Conservation (phyloP, 37 sponge, comb jelly and placozoan species). For the Mnemiopsis leidyi region DNA sequence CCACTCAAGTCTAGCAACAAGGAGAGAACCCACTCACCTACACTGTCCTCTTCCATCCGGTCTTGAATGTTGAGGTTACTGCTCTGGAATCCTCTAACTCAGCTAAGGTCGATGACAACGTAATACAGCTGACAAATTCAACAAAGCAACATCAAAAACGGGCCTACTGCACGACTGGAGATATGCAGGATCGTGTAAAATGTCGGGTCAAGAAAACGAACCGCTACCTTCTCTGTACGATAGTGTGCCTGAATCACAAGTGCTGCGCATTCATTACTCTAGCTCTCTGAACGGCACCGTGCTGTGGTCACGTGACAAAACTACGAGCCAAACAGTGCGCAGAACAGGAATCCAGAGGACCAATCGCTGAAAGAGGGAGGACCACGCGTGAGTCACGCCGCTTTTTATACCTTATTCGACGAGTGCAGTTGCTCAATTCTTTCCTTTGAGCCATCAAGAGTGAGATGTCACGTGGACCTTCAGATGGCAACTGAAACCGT, state of each 20-base stretch:
- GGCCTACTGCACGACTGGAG: neutral
- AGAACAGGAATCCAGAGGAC: neutral
- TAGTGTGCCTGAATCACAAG: slow-evolving; percentile 31
- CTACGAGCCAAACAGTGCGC: neutral
- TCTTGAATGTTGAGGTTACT: neutral
- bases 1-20: neutral
- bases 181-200: neutral
- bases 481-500: neutral
- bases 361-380: neutral
- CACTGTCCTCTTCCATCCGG: neutral
- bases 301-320: slow-evolving; percentile 4
- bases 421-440: neutral
- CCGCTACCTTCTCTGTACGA: neutral
- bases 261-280: slow-evolving; percentile 41
- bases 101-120: neutral
- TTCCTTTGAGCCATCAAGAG: neutral
- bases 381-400: slow-evolving; percentile 23
- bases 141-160: neutral
- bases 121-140: neutral
- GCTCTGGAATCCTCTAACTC: neutral
- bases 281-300: neutral
- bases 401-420: slow-evolving; percentile 49
- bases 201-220: neutral
- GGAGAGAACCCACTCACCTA: neutral
- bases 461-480: neutral